Base-by-base conservation (phyloP, 2,113 vertebrate genomes). In the Cinclus cinclus region DNA sequence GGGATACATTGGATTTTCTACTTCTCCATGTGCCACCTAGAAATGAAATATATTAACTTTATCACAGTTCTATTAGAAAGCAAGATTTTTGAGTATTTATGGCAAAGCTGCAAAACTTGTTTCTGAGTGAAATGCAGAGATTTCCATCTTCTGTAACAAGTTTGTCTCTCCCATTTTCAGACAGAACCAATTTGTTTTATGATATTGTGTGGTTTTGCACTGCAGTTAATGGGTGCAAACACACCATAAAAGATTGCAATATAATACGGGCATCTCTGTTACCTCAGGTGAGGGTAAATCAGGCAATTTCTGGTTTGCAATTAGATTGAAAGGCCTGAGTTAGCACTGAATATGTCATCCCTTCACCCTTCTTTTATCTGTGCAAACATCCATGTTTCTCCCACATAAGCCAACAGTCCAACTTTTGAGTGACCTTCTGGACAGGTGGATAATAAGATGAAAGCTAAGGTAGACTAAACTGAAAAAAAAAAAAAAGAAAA, bases 1-100 rank as follows among this genome's bases (percentile, higher is more conserved):
- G 90, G 42, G 73, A 52, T 52, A 65, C 68, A 46, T 4, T 10
- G 35, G 90, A 87, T 95, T 97, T 92, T 69, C 58, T 49, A 49
- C 21, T 68, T 77, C 79, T 94, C 5, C 13, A 30, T 64, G 65
- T 50, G 73, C 50, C 47, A 89, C 85, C 73, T 65, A 83, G 33
- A 91, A 94, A 92, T 83, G 35, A 92, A 92, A 92, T 97, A 88
- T 94, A 96, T 97, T 93, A 97, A 94, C 74, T 71, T 63, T 47
- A 83, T 91, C 56, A 59, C 30, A 37, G 83, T 94, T 96, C 91
- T 93, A 92, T 96, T 95, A 97, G 96, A 94, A 96, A 94, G 86
- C 44, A 69, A 92, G 87, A 65, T 83, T 93, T 95, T 78, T 47
- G 88, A 49, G 52, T 73, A 71, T 94, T 97, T 98, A 94, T 94